Conservation (phyloP, 2,113 vertebrate species). For the Ariopsis seemanni region DNA sequence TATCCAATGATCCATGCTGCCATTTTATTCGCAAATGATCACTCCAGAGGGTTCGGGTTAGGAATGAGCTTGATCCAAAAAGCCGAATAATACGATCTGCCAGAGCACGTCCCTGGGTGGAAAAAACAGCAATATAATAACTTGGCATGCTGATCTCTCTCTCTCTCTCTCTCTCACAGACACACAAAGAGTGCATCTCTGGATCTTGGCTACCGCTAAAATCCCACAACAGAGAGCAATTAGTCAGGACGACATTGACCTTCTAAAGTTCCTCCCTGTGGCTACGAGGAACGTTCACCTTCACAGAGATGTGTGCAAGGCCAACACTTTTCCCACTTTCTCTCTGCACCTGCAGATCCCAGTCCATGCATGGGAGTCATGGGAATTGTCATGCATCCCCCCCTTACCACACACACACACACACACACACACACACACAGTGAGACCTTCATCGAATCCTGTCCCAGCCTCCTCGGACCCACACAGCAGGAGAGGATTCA, state of each 20-base stretch:
- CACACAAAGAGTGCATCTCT: background rate
- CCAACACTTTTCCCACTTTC: slow-evolving; percentile 16
- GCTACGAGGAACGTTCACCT: slow-evolving; percentile 48
- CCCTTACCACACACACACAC: background rate
- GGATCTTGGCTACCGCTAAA: slow-evolving; percentile 42
- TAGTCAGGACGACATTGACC: slow-evolving; percentile 51
- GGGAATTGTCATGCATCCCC: background rate
- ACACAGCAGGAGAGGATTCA: background rate
- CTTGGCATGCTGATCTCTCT: slow-evolving; percentile 34
- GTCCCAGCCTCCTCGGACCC: background rate
- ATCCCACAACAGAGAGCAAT: slow-evolving; percentile 47
- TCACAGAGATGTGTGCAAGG: slow-evolving; percentile 16
- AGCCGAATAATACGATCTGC: slow-evolving; percentile 28
- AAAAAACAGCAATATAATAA: slow-evolving; percentile 25
- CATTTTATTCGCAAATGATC: slow-evolving; percentile 51
- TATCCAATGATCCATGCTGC: slow-evolving; percentile 40
- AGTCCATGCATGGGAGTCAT: background rate
- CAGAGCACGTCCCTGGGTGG: background rate
- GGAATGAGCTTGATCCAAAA: slow-evolving; percentile 19
- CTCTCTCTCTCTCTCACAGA: background rate
- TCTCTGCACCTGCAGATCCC: background rate
- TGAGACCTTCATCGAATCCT: background rate
- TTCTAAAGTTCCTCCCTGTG: slow-evolving; percentile 49
- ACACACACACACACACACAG: background rate
- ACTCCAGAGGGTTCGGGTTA: background rate